These are phyloP conservation scores for Erebia ligea DNA, from an alignment of 2,888 invertebrate genomes.

Conservation along the genomic window DNA sequence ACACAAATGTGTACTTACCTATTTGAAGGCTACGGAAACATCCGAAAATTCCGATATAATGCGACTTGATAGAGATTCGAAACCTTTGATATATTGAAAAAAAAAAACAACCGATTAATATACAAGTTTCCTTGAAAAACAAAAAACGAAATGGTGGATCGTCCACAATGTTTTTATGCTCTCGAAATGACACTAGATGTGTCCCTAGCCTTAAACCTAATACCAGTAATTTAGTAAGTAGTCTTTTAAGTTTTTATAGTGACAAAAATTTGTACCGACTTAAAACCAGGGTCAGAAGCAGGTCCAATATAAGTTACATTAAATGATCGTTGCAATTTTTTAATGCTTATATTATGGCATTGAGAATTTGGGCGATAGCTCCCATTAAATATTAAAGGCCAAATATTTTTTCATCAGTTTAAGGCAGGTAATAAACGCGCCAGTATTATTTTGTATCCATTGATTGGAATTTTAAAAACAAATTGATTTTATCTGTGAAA, in stretches of 20 bases:
- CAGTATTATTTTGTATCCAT: too few relatives aligned
- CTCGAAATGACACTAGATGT: neutral
- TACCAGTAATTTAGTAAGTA: slow-evolving; percentile 10
- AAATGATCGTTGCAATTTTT: neutral
- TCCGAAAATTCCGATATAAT: neutral
- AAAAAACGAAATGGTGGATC: too few relatives aligned
- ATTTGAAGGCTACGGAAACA: neutral
- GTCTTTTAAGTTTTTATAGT: neutral
- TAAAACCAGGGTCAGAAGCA: neutral
- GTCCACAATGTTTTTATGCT: too few relatives aligned
- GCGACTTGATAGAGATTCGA: neutral
- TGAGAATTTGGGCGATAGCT: neutral
- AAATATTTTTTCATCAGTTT: neutral
- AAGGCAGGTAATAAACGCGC: too few relatives aligned
- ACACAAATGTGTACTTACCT: neutral
- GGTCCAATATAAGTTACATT: neutral
- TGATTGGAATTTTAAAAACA: too few relatives aligned
- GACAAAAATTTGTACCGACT: neutral
- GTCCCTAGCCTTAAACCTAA: neutral
- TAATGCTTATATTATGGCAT: neutral
- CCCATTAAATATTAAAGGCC: neutral
- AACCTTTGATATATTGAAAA: too few relatives aligned
- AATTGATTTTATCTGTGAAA: too few relatives aligned
- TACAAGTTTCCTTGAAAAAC: too few relatives aligned
- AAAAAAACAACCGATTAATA: too few relatives aligned